These are phyloP conservation scores for Harpagus bidentatus DNA, from an alignment of 2,113 vertebrate species.

Conservation along the genomic window DNA sequence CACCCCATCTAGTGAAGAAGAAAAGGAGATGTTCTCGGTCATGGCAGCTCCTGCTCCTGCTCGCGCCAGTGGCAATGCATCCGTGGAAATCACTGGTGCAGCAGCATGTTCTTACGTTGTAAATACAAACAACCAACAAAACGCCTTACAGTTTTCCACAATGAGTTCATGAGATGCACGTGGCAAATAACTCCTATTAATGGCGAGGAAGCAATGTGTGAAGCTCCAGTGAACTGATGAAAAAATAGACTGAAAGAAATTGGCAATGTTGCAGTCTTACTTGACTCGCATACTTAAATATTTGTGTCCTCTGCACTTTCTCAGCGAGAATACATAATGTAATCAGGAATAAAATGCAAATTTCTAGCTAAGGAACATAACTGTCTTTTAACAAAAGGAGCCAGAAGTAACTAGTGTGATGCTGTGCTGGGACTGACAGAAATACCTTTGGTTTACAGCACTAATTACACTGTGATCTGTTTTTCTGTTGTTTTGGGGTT, in stretches of 20 bases:
- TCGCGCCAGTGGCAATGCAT: accelerated
- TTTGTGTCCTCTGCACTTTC: background rate
- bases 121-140: background rate
- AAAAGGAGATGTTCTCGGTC: background rate
- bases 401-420: background rate
- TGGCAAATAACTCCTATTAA: background rate
- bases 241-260: constrained; percentile 8
- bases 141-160: background rate
- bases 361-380: background rate
- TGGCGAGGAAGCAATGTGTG: background rate
- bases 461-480: background rate
- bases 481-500: background rate
- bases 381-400: background rate
- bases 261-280: background rate
- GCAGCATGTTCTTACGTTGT: background rate
- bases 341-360: constrained; percentile 35
- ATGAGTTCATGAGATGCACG: background rate
- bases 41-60: background rate
- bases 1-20: background rate
- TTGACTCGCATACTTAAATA: background rate
- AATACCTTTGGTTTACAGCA: background rate
- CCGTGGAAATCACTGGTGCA: background rate
- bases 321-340: constrained; percentile 2
- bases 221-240: background rate
- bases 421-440: background rate